Evolutionary conservation across 1,140 invertebrate species (phyloP).

Genomic region (Drosophila orosa): DNA sequence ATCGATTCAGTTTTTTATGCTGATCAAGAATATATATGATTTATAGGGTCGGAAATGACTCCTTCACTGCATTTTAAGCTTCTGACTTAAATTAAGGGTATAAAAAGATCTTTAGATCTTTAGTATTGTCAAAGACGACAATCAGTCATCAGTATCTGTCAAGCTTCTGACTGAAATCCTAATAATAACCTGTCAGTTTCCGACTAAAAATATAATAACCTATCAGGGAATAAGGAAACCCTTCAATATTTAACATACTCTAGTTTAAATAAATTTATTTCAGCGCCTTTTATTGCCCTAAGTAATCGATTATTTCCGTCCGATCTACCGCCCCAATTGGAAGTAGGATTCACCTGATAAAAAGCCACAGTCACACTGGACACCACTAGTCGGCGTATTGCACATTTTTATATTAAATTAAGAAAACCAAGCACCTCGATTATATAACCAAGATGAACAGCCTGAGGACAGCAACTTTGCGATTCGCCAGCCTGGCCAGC

Average conservation of each 20-base stretch:
- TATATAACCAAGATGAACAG: conserved; percentile 88
- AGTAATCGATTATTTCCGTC: conserved; percentile 2
- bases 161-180: no score
- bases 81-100: no score
- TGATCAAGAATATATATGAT: no score
- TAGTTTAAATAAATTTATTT: not conserved
- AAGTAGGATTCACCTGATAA: not conserved
- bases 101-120: no score
- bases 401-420: conserved; percentile 55
- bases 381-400: conserved; percentile 19
- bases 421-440: conserved; percentile 25
- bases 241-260: not conserved
- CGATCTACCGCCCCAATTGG: not conserved
- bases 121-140: no score
- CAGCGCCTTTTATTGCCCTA: not conserved
- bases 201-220: no score
- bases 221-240: not conserved
- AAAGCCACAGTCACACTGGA: conserved; percentile 11
- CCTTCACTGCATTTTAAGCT: no score
- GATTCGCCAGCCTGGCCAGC: conserved; percentile 85
- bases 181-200: no score
- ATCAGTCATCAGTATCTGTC: no score
- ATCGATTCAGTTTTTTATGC: no score
- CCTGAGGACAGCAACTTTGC: conserved; percentile 86
- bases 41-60: no score